A percentile compares a stretch with the other conserved stretches of the same genome.
Conservation (phyloP, 2,888 invertebrate genomes). For the Hydraecia micacea region DNA sequence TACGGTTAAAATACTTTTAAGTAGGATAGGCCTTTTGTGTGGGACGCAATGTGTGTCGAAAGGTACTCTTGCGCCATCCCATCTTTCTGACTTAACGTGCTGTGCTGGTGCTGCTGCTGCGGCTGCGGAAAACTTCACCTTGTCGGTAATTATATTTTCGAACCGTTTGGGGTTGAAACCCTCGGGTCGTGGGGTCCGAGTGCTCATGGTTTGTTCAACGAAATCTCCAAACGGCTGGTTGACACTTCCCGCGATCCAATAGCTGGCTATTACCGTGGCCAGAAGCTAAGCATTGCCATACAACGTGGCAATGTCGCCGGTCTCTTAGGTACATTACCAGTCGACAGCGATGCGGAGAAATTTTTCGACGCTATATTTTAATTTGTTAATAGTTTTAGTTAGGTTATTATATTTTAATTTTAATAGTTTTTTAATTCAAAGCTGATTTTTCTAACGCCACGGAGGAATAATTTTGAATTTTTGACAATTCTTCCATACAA, state of each 20-base stretch:
- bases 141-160: too few relatives aligned
- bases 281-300: not conserved
- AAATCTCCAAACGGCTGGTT: not conserved
- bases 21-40: not conserved
- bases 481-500: too few relatives aligned
- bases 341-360: not conserved
- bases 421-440: not conserved
- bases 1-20: not conserved
- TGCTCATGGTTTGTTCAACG: not conserved
- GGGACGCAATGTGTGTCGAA: not conserved
- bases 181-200: not conserved
- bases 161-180: not conserved
- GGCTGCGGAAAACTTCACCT: too few relatives aligned
- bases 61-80: not conserved
- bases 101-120: too few relatives aligned
- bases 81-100: not conserved
- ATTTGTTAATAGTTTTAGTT: not conserved
- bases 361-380: not conserved
- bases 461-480: too few relatives aligned
- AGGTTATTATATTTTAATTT: not conserved
- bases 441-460: too few relatives aligned
- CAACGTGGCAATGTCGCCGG: not conserved
- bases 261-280: not conserved
- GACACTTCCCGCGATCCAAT: not conserved
- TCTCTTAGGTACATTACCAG: not conserved